These are phyloP conservation scores for Drosophila ogumai DNA, from an alignment of 1,140 invertebrate species.

Conservation along the genomic window DNA sequence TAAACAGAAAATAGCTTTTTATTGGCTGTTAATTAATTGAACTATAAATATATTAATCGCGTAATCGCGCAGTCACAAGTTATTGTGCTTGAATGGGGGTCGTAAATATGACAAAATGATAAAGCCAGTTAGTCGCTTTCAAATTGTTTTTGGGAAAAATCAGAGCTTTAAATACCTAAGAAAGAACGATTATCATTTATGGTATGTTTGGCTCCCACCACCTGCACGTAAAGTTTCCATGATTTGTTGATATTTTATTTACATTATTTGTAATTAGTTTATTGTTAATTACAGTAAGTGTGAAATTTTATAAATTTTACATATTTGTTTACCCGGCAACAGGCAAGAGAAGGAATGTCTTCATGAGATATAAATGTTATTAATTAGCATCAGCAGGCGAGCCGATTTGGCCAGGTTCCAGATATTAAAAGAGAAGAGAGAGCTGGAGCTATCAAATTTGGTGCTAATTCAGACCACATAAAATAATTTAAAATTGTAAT, in stretches of 20 bases:
- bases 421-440: neutral
- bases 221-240: constrained; percentile 25
- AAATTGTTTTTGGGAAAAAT: constrained; percentile 30
- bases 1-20: constrained; percentile 9
- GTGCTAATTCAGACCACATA: too few relatives aligned
- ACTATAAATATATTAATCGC: constrained; percentile 40
- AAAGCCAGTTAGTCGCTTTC: constrained; percentile 1
- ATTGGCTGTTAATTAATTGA: constrained; percentile 36
- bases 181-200: constrained; percentile 31
- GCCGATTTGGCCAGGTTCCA: neutral
- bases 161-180: constrained; percentile 15
- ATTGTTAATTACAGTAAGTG: neutral
- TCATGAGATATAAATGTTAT: neutral
- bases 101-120: constrained; percentile 46
- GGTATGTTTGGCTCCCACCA: neutral
- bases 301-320: neutral
- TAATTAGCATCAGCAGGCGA: neutral
- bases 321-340: neutral
- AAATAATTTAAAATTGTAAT: neutral
- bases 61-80: constrained; percentile 31
- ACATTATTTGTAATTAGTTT: neutral
- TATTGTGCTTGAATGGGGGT: constrained; percentile 26
- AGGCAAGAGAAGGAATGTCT: neutral
- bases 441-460: neutral
- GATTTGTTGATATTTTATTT: constrained; percentile 1